Percentiles rank a stretch among this genome's conserved stretches.
Evolutionary conservation across 2,113 vertebrate genomes (phyloP).

Genomic region (Oenanthe melanoleuca): DNA sequence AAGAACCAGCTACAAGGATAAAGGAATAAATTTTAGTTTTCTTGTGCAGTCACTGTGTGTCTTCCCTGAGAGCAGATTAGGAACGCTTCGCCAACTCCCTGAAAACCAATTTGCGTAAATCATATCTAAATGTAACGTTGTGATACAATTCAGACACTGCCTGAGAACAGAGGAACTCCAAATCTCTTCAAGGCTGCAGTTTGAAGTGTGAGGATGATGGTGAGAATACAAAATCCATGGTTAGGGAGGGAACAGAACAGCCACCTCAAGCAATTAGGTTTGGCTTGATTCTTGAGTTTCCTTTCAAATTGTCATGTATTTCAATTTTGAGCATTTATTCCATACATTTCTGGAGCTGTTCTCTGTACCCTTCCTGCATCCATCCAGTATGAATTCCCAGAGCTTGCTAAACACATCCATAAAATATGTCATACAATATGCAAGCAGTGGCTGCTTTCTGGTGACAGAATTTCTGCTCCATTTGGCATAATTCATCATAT

Average conservation of each 20-base stretch:
- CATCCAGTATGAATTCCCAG: neutral
- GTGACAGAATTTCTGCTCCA: neutral
- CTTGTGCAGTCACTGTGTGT: neutral
- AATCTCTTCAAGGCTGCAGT: neutral
- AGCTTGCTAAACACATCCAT: neutral
- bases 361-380: neutral
- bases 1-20: neutral
- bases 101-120: constrained; percentile 23
- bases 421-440: neutral
- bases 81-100: neutral
- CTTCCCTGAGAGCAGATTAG: neutral
- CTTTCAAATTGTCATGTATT: neutral
- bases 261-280: neutral
- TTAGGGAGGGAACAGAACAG: neutral
- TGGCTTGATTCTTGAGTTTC: neutral
- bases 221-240: neutral
- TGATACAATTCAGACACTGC: neutral
- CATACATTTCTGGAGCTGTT: neutral
- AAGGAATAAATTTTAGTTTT: constrained; percentile 18
- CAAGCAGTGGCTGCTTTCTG: neutral
- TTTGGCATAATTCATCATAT: neutral
- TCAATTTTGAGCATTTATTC: neutral
- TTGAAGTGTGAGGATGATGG: neutral
- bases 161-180: neutral
- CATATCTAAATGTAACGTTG: neutral